Conservation (phyloP, 2,797 vertebrate genomes). For the Heteromormyrus szaboi region DNA sequence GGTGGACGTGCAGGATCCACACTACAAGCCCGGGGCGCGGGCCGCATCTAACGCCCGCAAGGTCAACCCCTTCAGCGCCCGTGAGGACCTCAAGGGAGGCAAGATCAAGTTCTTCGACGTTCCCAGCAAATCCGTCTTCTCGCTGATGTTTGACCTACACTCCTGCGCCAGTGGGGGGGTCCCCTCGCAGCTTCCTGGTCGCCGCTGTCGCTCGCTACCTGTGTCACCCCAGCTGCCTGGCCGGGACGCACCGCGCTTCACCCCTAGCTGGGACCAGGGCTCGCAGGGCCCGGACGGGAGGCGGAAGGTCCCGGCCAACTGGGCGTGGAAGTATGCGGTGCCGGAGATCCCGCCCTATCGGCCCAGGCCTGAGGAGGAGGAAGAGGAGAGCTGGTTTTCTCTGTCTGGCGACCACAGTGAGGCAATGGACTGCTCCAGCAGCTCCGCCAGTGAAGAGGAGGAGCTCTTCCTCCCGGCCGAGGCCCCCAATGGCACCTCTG, state of each 20-base stretch:
- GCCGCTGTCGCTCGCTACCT: constrained; percentile 82
- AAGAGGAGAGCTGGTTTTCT: constrained; percentile 51
- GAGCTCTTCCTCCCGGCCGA: constrained; percentile 2
- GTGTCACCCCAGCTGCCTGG: constrained; percentile 76
- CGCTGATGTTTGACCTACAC: constrained; percentile 86
- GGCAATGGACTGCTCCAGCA: constrained; percentile 83
- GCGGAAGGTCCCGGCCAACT: constrained; percentile 58
- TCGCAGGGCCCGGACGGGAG: constrained; percentile 59
- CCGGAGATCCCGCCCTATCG: constrained; percentile 85
- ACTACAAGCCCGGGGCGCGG: constrained; percentile 68
- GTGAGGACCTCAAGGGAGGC: constrained; percentile 91
- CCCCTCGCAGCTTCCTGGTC: constrained; percentile 59
- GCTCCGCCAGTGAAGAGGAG: constrained; percentile 48
- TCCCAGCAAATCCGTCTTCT: constrained; percentile 94
- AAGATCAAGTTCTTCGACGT: constrained; percentile 93
- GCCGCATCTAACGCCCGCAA: constrained; percentile 58
- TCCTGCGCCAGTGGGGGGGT: constrained; percentile 68
- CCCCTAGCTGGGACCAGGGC: constrained; percentile 56
- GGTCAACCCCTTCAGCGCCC: constrained; percentile 92
- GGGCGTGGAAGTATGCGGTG: constrained; percentile 74
- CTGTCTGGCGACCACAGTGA: constrained; percentile 47
- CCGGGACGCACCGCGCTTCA: constrained; percentile 57
- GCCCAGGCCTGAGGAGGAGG: constrained; percentile 53
- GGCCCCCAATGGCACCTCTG: constrained; percentile 32
- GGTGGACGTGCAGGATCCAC: constrained; percentile 86